phyloP scores from a whole-genome alignment of 2,797 vertebrate genomes.

The Myoxocephalus aenaeus region DNA sequence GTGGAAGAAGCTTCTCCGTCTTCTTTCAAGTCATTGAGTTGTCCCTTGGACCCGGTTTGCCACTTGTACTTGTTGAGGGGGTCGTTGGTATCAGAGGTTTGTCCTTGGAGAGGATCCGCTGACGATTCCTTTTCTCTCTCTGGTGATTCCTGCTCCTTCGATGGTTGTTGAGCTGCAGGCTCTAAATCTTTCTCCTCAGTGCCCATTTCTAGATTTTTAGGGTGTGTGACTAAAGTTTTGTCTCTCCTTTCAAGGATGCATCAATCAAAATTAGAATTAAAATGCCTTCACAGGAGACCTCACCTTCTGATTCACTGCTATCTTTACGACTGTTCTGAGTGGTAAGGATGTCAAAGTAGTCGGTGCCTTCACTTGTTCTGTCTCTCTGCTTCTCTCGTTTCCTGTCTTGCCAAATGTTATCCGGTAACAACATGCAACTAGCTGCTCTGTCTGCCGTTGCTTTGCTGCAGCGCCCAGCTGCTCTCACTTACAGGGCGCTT shows the following conservation, averaged over 20 bases:
- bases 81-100: constrained; percentile 55
- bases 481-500: background rate
- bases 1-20: constrained; percentile 67
- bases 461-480: constrained; percentile 35
- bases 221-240: background rate
- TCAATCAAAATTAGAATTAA: background rate
- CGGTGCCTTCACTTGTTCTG: background rate
- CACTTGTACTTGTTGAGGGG: constrained; percentile 88
- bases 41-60: constrained; percentile 80
- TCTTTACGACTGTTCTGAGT: background rate
- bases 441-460: constrained; percentile 52
- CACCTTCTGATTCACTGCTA: background rate
- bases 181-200: constrained; percentile 78
- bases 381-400: constrained; percentile 58
- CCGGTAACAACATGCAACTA: constrained; percentile 32
- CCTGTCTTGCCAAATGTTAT: constrained; percentile 74
- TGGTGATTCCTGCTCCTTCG: constrained; percentile 63
- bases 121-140: constrained; percentile 69
- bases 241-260: constrained; percentile 26
- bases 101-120: constrained; percentile 44
- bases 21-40: constrained; percentile 60
- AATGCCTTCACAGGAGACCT: constrained; percentile 15
- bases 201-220: constrained; percentile 73
- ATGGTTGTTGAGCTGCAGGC: constrained; percentile 39
- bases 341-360: constrained; percentile 10